Percentiles rank a stretch among this genome's conserved stretches.
phyloP scores from a whole-genome alignment of 1,140 invertebrate species.

The Caenorhabditis remanei region DNA sequence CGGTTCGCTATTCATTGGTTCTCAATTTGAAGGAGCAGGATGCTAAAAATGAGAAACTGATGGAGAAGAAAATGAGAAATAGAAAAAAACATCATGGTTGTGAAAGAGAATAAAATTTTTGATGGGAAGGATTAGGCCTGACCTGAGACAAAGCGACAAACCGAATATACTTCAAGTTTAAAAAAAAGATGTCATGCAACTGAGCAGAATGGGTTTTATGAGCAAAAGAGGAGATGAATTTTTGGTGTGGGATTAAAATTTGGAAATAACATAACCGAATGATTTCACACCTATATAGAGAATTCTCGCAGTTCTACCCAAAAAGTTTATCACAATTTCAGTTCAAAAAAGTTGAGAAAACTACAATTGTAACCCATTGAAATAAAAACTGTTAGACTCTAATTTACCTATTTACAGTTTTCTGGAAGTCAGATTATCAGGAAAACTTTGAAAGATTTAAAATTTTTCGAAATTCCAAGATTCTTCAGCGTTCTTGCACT shows the following conservation, averaged over 20 bases:
- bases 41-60: background rate
- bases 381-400: too few relatives aligned
- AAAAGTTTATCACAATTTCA: too few relatives aligned
- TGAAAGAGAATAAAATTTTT: background rate
- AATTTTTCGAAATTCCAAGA: background rate
- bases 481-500: background rate
- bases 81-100: background rate
- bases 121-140: background rate
- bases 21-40: background rate
- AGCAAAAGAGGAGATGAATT: background rate
- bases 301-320: too few relatives aligned
- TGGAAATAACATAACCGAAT: background rate
- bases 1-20: slow-evolving; percentile 40
- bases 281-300: too few relatives aligned
- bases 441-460: background rate
- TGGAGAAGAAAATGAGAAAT: background rate
- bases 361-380: too few relatives aligned
- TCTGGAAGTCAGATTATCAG: too few relatives aligned
- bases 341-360: too few relatives aligned
- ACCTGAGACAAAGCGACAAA: slow-evolving; percentile 5
- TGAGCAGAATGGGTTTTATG: background rate
- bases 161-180: background rate
- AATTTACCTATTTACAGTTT: too few relatives aligned
- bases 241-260: slow-evolving; percentile 1
- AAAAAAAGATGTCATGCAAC: background rate